Evolutionary conservation across 1,140 invertebrate species (phyloP).

Genomic region (Copidosoma floridanum): DNA sequence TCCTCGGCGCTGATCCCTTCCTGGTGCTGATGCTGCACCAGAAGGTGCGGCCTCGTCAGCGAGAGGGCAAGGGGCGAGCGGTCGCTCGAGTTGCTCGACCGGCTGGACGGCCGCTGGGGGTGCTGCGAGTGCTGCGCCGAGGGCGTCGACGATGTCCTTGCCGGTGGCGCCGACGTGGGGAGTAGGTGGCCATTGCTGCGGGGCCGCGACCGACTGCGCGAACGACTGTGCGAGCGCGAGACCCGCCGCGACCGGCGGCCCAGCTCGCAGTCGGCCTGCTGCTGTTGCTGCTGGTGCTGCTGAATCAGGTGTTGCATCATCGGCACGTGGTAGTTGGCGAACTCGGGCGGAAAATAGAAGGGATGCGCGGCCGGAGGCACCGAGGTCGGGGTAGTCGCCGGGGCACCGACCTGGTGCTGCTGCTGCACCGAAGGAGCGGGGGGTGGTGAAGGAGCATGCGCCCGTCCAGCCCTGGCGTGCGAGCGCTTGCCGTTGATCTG

Average conservation of each 20-base stretch:
- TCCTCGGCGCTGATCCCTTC: too few species aligned
- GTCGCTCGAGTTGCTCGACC: too few species aligned
- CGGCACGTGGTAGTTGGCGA: conserved; percentile 32
- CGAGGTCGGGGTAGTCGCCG: conserved; percentile 80
- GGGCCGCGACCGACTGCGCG: too few species aligned
- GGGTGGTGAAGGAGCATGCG: conserved; percentile 33
- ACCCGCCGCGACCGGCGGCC: conserved; percentile 40
- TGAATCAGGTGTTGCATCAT: conserved; percentile 11
- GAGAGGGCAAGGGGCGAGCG: too few species aligned
- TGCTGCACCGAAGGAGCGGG: conserved; percentile 59
- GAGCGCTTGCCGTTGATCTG: conserved; percentile 5
- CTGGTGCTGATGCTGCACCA: too few species aligned
- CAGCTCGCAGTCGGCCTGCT: conserved; percentile 28
- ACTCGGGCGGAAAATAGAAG: too few species aligned
- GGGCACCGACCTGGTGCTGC: conserved; percentile 51
- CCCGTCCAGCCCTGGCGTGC: not conserved
- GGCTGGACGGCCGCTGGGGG: too few species aligned
- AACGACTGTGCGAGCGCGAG: conserved; percentile 38
- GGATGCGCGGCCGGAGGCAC: too few species aligned
- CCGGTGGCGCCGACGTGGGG: too few species aligned
- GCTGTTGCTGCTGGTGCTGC: conserved; percentile 26
- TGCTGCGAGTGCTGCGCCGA: too few species aligned
- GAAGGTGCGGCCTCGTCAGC: too few species aligned
- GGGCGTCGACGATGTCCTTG: conserved; percentile 67
- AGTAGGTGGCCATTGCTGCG: not conserved